These are phyloP conservation scores for Diadumene lineata DNA, from an alignment of 92 coral and sea anemone genomes.

Conservation along the genomic window DNA sequence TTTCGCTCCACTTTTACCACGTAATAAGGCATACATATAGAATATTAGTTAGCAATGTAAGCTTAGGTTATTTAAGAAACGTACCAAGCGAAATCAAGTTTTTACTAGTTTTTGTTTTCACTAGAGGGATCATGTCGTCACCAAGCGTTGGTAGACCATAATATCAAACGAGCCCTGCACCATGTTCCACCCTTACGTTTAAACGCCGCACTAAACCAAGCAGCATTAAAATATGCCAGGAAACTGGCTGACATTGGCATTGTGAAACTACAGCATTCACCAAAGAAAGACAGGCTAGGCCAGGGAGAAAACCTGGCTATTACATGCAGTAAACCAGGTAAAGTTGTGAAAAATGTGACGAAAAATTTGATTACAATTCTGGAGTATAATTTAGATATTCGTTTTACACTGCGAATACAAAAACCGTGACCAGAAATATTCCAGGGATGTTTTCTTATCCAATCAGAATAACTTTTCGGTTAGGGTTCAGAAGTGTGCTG, in stretches of 20 bases:
- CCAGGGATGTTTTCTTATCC: too few relatives aligned
- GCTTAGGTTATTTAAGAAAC: too few relatives aligned
- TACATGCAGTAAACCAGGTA: slow-evolving; percentile 21
- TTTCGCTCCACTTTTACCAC: too few relatives aligned
- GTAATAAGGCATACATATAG: too few relatives aligned
- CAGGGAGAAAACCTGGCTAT: slow-evolving; percentile 47
- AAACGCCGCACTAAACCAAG: slow-evolving; percentile 7
- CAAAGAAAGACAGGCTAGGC: slow-evolving; percentile 16
- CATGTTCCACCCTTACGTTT: slow-evolving; percentile 24
- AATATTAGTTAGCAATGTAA: too few relatives aligned
- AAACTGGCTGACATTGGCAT: slow-evolving; percentile 11
- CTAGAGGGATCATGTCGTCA: slow-evolving; percentile 12
- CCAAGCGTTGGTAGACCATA: slow-evolving; percentile 36
- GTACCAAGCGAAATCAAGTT: neutral
- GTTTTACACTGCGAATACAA: too few relatives aligned
- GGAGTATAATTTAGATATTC: too few relatives aligned
- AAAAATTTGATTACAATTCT: too few relatives aligned
- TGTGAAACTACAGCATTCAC: slow-evolving; percentile 23
- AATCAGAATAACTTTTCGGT: too few relatives aligned
- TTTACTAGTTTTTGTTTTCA: neutral
- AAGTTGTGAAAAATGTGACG: too few relatives aligned
- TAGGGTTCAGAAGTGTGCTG: too few relatives aligned
- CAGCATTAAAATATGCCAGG: slow-evolving; percentile 37
- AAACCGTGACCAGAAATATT: too few relatives aligned
- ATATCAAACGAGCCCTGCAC: slow-evolving; percentile 28